phyloP scores from a whole-genome alignment of 2,113 vertebrate genomes.

The human region DNA sequence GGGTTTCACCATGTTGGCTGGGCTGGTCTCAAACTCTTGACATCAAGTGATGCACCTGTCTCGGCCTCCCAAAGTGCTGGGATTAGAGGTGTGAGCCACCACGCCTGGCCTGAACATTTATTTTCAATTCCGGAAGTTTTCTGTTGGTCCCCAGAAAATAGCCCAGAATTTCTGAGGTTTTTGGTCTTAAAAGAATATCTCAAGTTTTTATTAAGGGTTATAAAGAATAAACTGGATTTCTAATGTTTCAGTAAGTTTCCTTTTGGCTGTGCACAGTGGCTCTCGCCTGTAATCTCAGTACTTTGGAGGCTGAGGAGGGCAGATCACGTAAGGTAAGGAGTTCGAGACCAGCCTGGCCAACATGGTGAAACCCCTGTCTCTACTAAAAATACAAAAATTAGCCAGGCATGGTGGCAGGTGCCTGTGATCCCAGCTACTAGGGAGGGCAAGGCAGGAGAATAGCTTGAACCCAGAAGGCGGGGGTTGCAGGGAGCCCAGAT shows the following conservation, averaged over 20 bases:
- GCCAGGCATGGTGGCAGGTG: too few relatives aligned
- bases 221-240: conserved; percentile 20
- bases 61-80: background rate
- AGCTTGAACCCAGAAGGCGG: too few relatives aligned
- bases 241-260: background rate
- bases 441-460: too few relatives aligned
- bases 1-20: too few relatives aligned
- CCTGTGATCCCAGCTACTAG: too few relatives aligned
- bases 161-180: background rate
- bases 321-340: too few relatives aligned
- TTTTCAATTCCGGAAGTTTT: conserved; percentile 32
- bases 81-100: background rate
- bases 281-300: too few relatives aligned
- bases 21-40: background rate
- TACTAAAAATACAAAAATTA: too few relatives aligned
- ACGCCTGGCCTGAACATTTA: background rate
- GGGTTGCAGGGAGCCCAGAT: too few relatives aligned
- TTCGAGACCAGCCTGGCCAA: too few relatives aligned
- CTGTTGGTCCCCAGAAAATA: conserved; percentile 9
- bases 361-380: too few relatives aligned
- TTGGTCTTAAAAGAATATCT: background rate
- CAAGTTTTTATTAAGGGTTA: background rate
- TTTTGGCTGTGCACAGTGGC: background rate
- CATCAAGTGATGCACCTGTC: background rate
- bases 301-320: too few relatives aligned